These are phyloP conservation scores for Catostylus mosaicus DNA, from an alignment of 30 jellyfish, hydroid and myxozoan species.

Conservation along the genomic window DNA sequence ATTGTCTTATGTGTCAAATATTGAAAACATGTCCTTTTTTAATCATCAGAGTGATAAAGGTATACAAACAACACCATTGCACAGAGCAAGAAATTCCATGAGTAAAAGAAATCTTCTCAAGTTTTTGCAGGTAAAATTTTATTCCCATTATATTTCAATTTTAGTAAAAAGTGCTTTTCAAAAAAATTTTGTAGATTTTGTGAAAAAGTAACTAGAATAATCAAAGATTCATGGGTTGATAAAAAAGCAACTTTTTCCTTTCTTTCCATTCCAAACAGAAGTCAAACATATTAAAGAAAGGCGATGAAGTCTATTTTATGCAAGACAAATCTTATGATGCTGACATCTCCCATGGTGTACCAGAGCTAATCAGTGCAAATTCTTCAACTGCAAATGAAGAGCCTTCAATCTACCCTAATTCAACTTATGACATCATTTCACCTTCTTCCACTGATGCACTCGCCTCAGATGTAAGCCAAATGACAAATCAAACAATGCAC, in stretches of 20 bases:
- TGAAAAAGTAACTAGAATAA: not conserved
- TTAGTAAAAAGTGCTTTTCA: not conserved
- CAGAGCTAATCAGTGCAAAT: not conserved
- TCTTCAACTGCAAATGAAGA: not conserved
- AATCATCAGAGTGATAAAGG: not conserved
- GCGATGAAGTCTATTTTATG: not conserved
- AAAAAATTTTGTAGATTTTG: not conserved
- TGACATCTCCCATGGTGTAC: not conserved
- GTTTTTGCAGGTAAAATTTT: not conserved
- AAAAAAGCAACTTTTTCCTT: not conserved
- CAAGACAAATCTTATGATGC: slow-evolving; percentile 8
- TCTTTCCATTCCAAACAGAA: not conserved
- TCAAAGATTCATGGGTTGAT: not conserved
- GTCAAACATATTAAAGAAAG: not conserved
- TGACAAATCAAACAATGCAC: not conserved
- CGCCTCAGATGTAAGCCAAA: not conserved
- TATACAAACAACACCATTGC: slow-evolving; percentile 1
- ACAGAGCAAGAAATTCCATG: not conserved
- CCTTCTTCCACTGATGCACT: not conserved
- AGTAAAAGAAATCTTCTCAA: not conserved
- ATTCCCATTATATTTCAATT: too few species aligned
- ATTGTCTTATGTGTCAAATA: not conserved
- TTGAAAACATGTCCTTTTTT: not conserved
- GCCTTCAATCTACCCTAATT: slow-evolving; percentile 2
- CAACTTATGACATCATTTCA: not conserved